Evolutionary conservation across 1,140 invertebrate species (phyloP).

Genomic region (Pseudomyrmex dendroicus): DNA sequence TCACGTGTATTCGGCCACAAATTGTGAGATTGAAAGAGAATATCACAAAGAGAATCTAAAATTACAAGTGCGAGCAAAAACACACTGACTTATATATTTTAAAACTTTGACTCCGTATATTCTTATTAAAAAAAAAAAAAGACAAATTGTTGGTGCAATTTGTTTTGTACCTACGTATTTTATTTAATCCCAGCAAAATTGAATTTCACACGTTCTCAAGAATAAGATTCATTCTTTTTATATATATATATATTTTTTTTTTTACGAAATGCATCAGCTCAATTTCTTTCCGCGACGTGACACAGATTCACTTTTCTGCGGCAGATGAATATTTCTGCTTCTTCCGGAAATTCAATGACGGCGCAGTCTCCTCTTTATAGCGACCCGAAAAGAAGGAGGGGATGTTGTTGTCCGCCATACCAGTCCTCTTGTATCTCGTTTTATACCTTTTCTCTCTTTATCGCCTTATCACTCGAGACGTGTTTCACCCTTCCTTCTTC

Average conservation of each 20-base stretch:
- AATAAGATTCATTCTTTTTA: constrained; percentile 3
- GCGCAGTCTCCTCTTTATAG: constrained; percentile 64
- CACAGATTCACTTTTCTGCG: constrained; percentile 43
- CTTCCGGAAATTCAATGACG: constrained; percentile 69
- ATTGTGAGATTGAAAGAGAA: constrained; percentile 11
- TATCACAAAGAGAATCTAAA: neutral
- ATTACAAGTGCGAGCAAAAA: neutral
- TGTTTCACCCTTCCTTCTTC: constrained; percentile 54
- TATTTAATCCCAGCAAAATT: neutral
- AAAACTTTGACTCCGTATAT: no score
- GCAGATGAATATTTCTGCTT: constrained; percentile 66
- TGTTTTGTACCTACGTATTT: neutral
- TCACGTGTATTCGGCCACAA: neutral
- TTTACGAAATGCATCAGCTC: neutral
- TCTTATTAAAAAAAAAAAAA: no score
- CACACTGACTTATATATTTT: no score
- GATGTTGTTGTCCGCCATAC: constrained; percentile 65
- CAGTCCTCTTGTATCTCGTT: constrained; percentile 71
- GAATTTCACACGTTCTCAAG: neutral
- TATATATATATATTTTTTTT: neutral
- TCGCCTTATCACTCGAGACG: constrained; percentile 73
- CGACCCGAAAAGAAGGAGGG: constrained; percentile 29
- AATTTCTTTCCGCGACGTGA: constrained; percentile 19
- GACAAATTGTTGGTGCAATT: neutral
- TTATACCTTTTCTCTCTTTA: constrained; percentile 72